Evolutionary conservation across 2,888 invertebrate genomes (phyloP), one percentile per base, ranked within the genome.

Genomic region (Malthinus seriepunctatus): DNA sequence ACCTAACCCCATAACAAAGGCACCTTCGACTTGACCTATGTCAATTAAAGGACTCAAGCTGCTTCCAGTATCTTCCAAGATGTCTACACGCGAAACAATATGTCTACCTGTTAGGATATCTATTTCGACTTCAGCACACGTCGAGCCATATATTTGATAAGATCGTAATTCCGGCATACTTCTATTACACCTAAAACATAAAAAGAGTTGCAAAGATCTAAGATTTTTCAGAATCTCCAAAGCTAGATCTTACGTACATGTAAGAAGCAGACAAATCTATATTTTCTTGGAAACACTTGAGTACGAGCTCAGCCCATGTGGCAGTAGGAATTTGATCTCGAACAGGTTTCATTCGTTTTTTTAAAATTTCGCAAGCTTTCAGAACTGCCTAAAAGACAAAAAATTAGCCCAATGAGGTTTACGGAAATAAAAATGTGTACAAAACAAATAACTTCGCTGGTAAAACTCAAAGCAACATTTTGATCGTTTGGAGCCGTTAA

Each of bases 121-220:
- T 2, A 42, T n/a, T 76, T 92, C 90, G 0, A 90, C 83, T 76
- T 93, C 93, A 2, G 86, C 75, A 1, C 85, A 81, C 5, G 84
- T 78, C 0, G 84, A 81, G 1, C 86, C 89, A 69, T 85, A 90
- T 49, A 91, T 82, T 34, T 14, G 1, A 9, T 42, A 42, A n/a
- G 39, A 0, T 42, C 12, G 2, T 15, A 15, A 23, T 23, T 23
- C 23, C 5, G 2, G 23, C 23, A 23, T 23, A 3, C 5, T 5
- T 23, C 5, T 23, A 23, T 23, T 23, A 23, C 23, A 23, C 23
- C 23, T 23, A 23, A 23, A 5, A 5, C 23, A 23, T 5, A 23
- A 23, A 23, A 23, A 23, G n/a, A n/a, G n/a, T n/a, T n/a, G 23
- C 23, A 23, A 23, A 23, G 23, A 23, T 3, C 2, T 23, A 23